These are phyloP conservation scores for Nasua narica DNA, from an alignment of 2,797 vertebrate genomes.

Conservation along the genomic window DNA sequence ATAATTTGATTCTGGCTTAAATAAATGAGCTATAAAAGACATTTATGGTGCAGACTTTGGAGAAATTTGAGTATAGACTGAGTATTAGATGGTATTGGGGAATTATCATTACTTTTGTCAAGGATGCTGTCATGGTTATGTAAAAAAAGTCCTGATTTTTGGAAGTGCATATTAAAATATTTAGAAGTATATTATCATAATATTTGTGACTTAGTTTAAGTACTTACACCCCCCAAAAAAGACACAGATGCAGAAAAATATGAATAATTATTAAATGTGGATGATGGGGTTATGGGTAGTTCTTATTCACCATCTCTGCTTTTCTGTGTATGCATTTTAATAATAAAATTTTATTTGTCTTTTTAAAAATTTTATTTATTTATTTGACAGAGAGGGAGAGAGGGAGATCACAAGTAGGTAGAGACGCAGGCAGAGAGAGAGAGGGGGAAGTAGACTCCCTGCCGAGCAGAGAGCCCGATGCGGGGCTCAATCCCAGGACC, in stretches of 20 bases:
- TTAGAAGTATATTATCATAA: background rate
- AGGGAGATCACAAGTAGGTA: no score
- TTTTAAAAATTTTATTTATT: no score
- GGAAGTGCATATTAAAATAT: background rate
- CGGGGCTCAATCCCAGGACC: no score
- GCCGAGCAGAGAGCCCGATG: no score
- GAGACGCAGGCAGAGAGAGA: no score
- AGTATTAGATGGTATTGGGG: background rate
- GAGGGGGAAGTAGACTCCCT: no score
- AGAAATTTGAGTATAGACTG: background rate
- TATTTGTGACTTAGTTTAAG: background rate
- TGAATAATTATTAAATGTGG: background rate
- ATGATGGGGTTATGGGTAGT: background rate
- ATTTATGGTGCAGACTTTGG: background rate
- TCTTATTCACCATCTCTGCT: background rate
- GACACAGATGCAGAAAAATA: background rate
- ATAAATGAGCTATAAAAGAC: background rate
- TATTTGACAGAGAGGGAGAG: no score
- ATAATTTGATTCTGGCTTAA: slow-evolving; percentile 8
- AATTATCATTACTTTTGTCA: background rate
- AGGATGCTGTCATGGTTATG: background rate
- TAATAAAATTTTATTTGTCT: background rate
- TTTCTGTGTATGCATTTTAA: background rate
- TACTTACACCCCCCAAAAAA: background rate
- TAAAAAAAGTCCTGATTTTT: background rate